Base-by-base conservation (phyloP, 2,888 invertebrate species). In the Mythimna ferrago region DNA sequence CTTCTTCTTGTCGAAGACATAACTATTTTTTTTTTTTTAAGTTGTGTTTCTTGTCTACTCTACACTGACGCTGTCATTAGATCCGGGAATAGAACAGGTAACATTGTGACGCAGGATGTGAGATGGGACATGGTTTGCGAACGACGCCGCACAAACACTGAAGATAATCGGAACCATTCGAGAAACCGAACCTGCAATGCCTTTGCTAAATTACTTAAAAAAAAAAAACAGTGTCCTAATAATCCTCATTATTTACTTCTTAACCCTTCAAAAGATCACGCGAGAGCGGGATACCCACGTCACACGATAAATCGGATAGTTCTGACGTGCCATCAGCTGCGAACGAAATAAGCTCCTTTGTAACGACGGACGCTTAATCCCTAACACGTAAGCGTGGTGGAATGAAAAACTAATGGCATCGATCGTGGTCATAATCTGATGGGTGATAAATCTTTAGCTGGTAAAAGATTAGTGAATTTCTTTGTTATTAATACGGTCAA, bases 361-460 rank as follows among this genome's bases (percentile, higher is more conserved):
- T 78, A 80, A 86, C 77, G 80, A 84, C 76, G 86, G 87, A 57
- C 66, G 48, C 54, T 73, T 86, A 86, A 85, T 86, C 86, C 84
- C 60, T 57, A 64, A 80, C 80, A 80, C 81, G 76, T 79, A 80
- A 75, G 62, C 48, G 75, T 66, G 56, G 80, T 63, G 53, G 68
- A 71, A 75, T 83, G 68, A 82, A 81, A 83, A 82, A 73, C 60
- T 58, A 73, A 61, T 67, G 58, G 57, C 41, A 53, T 53, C 53
- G 14, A 69, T 80, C 57, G 19, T 21, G 38, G 10, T 51, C 58
- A 16, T 67, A 67, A 68, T 54, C 56, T 77, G 51, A 16, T 35
- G 26, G n/a, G n/a, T 56, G n/a, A 35, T 71, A 14, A 53, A 53
- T 11, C 19, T 53, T n/a, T 53, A 48, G 16, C 10, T 69, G 32